These are phyloP conservation scores for Psephotus haematonotus DNA, from an alignment of 2,113 vertebrate genomes.

Conservation along the genomic window DNA sequence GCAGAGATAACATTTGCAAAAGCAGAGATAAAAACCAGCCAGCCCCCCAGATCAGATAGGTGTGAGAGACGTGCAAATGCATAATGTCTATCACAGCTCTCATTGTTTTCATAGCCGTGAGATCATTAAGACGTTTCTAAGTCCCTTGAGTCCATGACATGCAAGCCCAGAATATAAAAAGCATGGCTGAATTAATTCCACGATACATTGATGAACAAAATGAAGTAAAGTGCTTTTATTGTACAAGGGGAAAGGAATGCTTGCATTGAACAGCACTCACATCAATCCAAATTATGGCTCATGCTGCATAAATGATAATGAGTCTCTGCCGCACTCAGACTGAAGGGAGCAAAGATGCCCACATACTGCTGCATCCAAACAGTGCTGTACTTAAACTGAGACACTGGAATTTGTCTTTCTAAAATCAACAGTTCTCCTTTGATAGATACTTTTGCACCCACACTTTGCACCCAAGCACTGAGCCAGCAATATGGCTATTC, in stretches of 20 bases:
- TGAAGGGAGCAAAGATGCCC: neutral
- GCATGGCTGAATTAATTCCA: conserved; percentile 8
- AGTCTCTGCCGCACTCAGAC: neutral
- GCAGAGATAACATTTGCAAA: neutral
- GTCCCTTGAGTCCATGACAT: neutral
- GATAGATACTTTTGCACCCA: neutral
- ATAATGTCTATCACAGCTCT: neutral
- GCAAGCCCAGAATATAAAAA: conserved; percentile 4
- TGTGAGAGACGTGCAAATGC: neutral
- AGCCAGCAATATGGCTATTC: neutral
- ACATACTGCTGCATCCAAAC: neutral
- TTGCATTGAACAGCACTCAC: neutral
- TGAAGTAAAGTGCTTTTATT: neutral
- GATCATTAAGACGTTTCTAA: neutral
- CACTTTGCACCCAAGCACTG: neutral
- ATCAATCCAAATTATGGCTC: conserved; percentile 39
- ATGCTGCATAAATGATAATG: conserved; percentile 12
- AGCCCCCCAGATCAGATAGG: neutral
- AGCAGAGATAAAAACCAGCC: conserved; percentile 8
- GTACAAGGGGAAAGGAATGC: conserved; percentile 21
- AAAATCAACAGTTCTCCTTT: neutral
- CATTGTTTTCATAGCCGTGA: neutral
- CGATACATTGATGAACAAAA: neutral
- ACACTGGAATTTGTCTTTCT: neutral
- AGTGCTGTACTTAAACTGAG: neutral